These are phyloP conservation scores for Poecilobothrus nobilitatus DNA, from an alignment of 2,888 invertebrate species.

Conservation along the genomic window DNA sequence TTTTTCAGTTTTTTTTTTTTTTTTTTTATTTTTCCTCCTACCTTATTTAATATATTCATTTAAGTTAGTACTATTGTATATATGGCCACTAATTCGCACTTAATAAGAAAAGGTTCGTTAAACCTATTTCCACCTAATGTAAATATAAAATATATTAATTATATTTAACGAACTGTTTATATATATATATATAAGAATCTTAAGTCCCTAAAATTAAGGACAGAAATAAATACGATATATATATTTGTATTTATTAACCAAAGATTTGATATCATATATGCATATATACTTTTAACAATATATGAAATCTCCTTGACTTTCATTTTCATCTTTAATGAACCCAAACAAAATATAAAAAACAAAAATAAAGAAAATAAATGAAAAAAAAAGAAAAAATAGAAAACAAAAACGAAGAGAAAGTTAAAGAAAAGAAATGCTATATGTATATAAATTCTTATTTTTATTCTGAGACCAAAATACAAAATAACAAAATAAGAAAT, in stretches of 20 bases:
- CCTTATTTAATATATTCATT: not conserved
- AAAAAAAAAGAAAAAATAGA: not conserved
- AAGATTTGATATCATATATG: no score
- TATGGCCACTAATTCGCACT: not conserved
- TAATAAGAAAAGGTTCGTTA: slow-evolving; percentile 6
- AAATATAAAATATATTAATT: not conserved
- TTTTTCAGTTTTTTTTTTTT: not conserved
- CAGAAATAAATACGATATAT: no score
- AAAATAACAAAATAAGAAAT: not conserved
- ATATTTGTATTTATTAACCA: no score
- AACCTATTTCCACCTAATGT: not conserved
- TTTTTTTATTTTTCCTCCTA: no score
- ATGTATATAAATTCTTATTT: not conserved
- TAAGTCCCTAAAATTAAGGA: not conserved
- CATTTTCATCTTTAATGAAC: slow-evolving; percentile 4
- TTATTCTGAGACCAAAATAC: not conserved
- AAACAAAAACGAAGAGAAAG: not conserved
- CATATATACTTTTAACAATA: not conserved
- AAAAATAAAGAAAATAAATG: not conserved
- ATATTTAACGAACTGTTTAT: not conserved
- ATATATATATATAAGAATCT: not conserved
- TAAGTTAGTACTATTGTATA: not conserved
- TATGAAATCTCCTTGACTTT: slow-evolving; percentile 3
- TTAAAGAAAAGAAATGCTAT: not conserved
- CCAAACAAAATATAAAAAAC: not conserved